Conservation (phyloP, 1,140 invertebrate species). For the Coboldia fuscipes region DNA sequence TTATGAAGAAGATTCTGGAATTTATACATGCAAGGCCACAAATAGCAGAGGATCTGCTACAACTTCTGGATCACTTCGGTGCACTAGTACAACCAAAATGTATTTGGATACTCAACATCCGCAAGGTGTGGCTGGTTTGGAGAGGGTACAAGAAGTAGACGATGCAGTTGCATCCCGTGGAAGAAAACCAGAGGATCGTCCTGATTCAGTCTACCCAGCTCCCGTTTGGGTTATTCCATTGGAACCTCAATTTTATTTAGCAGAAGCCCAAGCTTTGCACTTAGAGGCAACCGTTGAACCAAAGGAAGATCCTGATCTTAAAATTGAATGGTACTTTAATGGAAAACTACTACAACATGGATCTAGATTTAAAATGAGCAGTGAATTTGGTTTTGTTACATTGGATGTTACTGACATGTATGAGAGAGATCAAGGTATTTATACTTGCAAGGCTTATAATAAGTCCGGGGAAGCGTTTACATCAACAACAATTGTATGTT, state of each 20-base stretch:
- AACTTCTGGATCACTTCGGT: conserved; percentile 68
- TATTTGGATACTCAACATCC: conserved; percentile 78
- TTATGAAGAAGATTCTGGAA: conserved; percentile 72
- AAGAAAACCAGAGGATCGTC: conserved; percentile 33
- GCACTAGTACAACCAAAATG: conserved; percentile 54
- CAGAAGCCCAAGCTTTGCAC: conserved; percentile 75
- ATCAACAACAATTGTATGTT: conserved; percentile 67
- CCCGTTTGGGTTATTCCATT: conserved; percentile 74
- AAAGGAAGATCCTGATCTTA: conserved; percentile 89
- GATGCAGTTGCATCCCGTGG: conserved; percentile 47
- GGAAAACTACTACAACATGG: conserved; percentile 68
- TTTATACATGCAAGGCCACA: conserved; percentile 80
- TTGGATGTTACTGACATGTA: conserved; percentile 75
- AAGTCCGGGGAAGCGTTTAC: conserved; percentile 78
- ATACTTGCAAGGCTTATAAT: conserved; percentile 75
- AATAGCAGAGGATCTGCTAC: conserved; percentile 77
- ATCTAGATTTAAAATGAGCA: conserved; percentile 67
- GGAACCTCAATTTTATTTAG: conserved; percentile 57
- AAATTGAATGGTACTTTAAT: conserved; percentile 86
- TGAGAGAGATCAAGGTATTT: conserved; percentile 84
- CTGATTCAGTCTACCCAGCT: conserved; percentile 59
- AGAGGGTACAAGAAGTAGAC: conserved; percentile 68
- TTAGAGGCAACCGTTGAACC: conserved; percentile 88
- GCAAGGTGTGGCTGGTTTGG: conserved; percentile 62
- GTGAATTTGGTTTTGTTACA: conserved; percentile 83